Evolutionary conservation across 1,140 invertebrate genomes (phyloP), one percentile per base, ranked within the genome.

Genomic region (Anadara kagoshimensis): DNA sequence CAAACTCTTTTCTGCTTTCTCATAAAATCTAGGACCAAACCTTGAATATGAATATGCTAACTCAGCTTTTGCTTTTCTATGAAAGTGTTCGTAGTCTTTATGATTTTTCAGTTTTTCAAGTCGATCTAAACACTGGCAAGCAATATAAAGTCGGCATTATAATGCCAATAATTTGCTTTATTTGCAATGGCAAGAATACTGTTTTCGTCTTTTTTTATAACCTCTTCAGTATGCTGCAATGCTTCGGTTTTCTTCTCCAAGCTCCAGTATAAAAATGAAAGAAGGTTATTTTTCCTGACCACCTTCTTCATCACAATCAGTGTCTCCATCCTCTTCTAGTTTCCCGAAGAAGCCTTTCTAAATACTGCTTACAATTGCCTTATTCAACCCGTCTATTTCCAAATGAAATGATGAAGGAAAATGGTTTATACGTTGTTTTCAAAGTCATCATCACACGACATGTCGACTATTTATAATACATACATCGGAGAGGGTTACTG

Each of bases 11-110:
- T 18, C 20, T 16, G 16, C 16, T 51, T 51, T 51, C 4, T 51
- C 49, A 51, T 51, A 22, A 22, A 51, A 51, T 51, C 49, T 51
- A 51, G 49, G 49, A 4, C 49, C 49, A 22, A 51, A 51, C 20
- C 49, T 51, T 51, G 49, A 51, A 51, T 51, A 51, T 22, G 49
- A 51, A 51, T 51, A 51, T 51, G 49, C 49, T 22, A 51, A 4
- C 20, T 51, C 49, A 16, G 49, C 49, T 22, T 51, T 22, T 2
- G 49, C 49, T 22, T 16, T 18, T 18, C 16, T 51, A 18, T 18
- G 49, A 16, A 51, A 51, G 10, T 2, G 1, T 18, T 2, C 49
- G 20, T 18, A 51, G 2, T 4, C 2, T 51, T 51, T 10, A 4
- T 22, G 49, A 18, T 10, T 51, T 22, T 22, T 16, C 16, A 51